These are phyloP conservation scores for Crossoptilon crossoptilon DNA, from an alignment of 2,797 vertebrate genomes.

Conservation along the genomic window DNA sequence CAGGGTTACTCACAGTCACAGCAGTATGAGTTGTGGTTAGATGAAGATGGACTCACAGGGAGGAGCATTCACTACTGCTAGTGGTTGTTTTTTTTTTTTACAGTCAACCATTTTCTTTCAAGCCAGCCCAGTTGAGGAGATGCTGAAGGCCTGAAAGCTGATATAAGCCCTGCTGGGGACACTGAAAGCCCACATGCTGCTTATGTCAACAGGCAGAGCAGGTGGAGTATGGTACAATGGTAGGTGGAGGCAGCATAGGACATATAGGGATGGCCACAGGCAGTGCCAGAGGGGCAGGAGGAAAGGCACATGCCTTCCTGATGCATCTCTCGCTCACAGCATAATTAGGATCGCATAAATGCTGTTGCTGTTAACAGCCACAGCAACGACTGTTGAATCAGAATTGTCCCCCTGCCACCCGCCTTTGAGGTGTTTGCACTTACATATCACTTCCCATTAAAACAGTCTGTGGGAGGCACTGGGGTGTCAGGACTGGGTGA, in stretches of 20 bases:
- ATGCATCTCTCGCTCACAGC: neutral
- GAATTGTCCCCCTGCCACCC: neutral
- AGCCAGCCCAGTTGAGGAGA: neutral
- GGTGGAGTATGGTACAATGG: fast-evolving
- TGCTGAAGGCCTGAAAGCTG: too few relatives aligned
- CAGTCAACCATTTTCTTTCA: neutral
- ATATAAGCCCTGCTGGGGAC: neutral
- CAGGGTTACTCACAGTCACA: neutral
- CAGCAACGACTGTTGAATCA: slow-evolving; percentile 38
- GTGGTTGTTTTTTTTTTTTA: neutral
- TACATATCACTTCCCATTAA: slow-evolving; percentile 49
- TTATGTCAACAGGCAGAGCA: fast-evolving
- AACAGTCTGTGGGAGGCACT: slow-evolving; percentile 19
- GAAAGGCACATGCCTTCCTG: neutral
- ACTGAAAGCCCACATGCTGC: neutral
- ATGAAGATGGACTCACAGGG: neutral
- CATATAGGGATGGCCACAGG: fast-evolving
- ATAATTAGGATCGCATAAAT: slow-evolving; percentile 49
- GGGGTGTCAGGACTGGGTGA: slow-evolving; percentile 39
- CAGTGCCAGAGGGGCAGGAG: neutral
- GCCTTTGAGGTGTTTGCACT: slow-evolving; percentile 47
- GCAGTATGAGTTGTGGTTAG: neutral
- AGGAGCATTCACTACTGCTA: neutral
- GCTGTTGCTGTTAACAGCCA: slow-evolving; percentile 49
- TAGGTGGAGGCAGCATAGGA: neutral